These are phyloP conservation scores for Ommatoiulus sabulosus DNA, from an alignment of 2,888 invertebrate genomes.

Conservation along the genomic window DNA sequence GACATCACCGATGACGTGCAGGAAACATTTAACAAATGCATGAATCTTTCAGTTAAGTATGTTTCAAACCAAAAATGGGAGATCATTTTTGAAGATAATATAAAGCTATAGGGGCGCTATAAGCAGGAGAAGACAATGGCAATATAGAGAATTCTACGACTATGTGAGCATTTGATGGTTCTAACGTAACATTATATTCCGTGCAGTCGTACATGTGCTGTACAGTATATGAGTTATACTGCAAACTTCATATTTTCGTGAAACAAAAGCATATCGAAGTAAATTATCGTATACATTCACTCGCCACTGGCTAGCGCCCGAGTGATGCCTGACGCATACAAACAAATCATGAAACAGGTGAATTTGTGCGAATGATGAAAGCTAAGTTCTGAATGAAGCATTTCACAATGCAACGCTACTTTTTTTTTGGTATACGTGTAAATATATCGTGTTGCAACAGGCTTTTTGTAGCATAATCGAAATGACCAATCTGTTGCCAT, in stretches of 20 bases:
- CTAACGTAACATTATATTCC: no score
- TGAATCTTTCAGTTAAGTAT: no score
- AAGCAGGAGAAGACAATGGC: no score
- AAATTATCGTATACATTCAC: background rate
- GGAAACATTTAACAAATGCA: background rate
- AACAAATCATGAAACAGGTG: background rate
- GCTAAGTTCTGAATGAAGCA: background rate
- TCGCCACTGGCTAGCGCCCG: background rate
- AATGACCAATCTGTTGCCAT: conserved; percentile 30
- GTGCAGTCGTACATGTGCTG: no score
- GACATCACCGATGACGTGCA: background rate
- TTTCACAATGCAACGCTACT: conserved; percentile 9
- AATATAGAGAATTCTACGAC: no score
- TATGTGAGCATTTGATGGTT: no score
- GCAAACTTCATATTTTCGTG: background rate
- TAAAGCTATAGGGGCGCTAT: no score
- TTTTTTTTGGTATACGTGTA: background rate
- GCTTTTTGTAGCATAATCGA: conserved; percentile 15
- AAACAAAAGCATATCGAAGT: background rate
- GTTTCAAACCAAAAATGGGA: no score
- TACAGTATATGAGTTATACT: no score
- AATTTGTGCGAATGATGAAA: conserved; percentile 11
- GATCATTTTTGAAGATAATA: no score
- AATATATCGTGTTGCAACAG: background rate
- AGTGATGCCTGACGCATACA: background rate